phyloP scores from a whole-genome alignment of 2,113 vertebrate species.

The Plectropomus leopardus region DNA sequence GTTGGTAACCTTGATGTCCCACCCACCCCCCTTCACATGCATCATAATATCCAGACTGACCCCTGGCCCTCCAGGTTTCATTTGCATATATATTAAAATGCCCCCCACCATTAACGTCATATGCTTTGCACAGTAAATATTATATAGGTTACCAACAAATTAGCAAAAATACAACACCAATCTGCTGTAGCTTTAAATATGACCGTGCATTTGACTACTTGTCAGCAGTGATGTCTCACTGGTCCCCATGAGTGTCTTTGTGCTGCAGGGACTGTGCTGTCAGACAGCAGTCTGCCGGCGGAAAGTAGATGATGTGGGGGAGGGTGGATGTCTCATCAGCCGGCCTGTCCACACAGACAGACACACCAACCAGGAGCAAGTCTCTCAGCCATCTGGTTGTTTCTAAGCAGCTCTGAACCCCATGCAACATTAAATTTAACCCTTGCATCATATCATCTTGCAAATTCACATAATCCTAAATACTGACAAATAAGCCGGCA shows the following conservation, averaged over 20 bases:
- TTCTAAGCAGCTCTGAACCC: too few species aligned
- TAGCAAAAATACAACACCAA: not conserved
- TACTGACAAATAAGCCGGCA: not conserved
- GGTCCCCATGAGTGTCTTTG: not conserved
- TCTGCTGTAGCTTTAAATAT: not conserved
- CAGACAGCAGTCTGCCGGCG: conserved; percentile 13
- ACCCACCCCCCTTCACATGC: too few species aligned
- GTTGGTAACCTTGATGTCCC: too few species aligned
- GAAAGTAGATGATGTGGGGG: conserved; percentile 4
- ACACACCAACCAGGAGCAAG: not conserved
- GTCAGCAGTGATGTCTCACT: not conserved
- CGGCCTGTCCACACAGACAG: conserved; percentile 13
- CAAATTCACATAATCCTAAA: not conserved
- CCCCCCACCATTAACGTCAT: too few species aligned
- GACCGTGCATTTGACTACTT: not conserved
- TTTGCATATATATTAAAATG: too few species aligned
- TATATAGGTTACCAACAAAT: too few species aligned
- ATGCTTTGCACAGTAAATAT: too few species aligned
- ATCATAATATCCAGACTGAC: too few species aligned
- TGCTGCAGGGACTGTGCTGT: conserved; percentile 19
- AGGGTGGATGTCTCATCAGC: not conserved
- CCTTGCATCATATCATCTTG: too few species aligned
- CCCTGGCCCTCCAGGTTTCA: too few species aligned
- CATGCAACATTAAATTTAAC: too few species aligned
- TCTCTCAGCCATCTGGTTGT: not conserved